Conservation (phyloP, 30 jellyfish, hydroid and myxozoan genomes). For the Hydractinia symbiolongicarpus region DNA sequence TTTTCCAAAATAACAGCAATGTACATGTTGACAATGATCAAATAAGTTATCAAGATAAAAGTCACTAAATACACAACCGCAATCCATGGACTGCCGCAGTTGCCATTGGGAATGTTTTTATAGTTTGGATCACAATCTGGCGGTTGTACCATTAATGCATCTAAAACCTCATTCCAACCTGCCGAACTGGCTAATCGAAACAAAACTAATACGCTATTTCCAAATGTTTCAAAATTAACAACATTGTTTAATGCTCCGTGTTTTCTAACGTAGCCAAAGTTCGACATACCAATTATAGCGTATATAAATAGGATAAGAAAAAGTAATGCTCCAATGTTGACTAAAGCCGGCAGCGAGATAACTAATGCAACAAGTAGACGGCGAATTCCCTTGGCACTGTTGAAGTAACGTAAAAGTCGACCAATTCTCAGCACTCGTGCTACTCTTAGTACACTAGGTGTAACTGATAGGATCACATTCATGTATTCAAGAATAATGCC, state of each 20-base stretch:
- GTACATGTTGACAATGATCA: slow-evolving; percentile 90
- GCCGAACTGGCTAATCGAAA: slow-evolving; percentile 93
- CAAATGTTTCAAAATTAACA: slow-evolving; percentile 91
- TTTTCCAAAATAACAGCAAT: slow-evolving; percentile 90
- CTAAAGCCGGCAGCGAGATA: slow-evolving; percentile 80
- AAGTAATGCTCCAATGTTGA: slow-evolving; percentile 86
- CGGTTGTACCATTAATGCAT: slow-evolving; percentile 72
- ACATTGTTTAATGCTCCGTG: slow-evolving; percentile 73
- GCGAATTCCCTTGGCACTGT: slow-evolving; percentile 90
- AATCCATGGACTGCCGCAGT: slow-evolving; percentile 77
- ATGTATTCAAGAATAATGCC: slow-evolving; percentile 72
- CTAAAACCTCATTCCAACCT: slow-evolving; percentile 95
- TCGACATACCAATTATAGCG: slow-evolving; percentile 87
- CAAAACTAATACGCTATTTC: slow-evolving; percentile 70
- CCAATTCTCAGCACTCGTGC: slow-evolving; percentile 85
- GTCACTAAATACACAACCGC: slow-evolving; percentile 79
- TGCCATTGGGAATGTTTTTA: slow-evolving; percentile 66
- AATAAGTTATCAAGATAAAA: slow-evolving; percentile 61
- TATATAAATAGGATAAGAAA: slow-evolving; percentile 77
- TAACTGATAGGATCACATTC: slow-evolving; percentile 50
- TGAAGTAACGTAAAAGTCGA: slow-evolving; percentile 79
- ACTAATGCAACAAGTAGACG: slow-evolving; percentile 80
- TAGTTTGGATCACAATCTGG: slow-evolving; percentile 81
- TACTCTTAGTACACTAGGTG: slow-evolving; percentile 86
- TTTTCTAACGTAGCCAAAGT: slow-evolving; percentile 85